Evolutionary conservation across 2,113 vertebrate species (phyloP).

Genomic region (Ctenodactylus gundi): DNA sequence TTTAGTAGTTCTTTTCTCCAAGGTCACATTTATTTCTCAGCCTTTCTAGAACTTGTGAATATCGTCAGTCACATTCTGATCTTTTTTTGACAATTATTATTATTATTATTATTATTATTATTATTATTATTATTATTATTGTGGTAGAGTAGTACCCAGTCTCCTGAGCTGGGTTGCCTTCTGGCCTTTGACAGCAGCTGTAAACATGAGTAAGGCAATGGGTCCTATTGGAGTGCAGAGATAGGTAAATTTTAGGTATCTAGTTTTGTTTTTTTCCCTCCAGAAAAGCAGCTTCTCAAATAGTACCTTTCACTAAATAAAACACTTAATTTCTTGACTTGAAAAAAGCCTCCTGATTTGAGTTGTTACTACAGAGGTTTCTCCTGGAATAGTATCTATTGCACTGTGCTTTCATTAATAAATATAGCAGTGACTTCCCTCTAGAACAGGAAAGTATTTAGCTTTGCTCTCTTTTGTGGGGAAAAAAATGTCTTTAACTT

Average conservation of each 20-base stretch:
- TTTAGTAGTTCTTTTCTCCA: background rate
- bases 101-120: background rate
- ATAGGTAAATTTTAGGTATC: background rate
- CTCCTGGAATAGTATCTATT: background rate
- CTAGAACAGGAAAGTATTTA: background rate
- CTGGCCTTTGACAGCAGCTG: background rate
- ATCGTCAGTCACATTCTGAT: background rate
- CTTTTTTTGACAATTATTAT: background rate
- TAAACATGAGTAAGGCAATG: background rate
- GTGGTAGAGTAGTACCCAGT: background rate
- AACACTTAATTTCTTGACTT: background rate
- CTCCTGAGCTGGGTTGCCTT: background rate
- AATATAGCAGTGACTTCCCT: constrained; percentile 11
- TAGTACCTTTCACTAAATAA: background rate
- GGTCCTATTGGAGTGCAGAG: background rate
- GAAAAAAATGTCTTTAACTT: background rate
- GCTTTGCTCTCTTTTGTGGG: background rate
- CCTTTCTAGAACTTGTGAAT: background rate
- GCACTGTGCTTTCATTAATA: background rate
- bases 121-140: background rate
- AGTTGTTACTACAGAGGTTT: background rate
- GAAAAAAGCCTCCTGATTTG: background rate
- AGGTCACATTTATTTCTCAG: background rate
- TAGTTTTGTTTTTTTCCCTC: background rate
- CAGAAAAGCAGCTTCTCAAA: background rate